Conservation (phyloP, 2,797 vertebrate species). For the Leontopithecus rosalia region DNA sequence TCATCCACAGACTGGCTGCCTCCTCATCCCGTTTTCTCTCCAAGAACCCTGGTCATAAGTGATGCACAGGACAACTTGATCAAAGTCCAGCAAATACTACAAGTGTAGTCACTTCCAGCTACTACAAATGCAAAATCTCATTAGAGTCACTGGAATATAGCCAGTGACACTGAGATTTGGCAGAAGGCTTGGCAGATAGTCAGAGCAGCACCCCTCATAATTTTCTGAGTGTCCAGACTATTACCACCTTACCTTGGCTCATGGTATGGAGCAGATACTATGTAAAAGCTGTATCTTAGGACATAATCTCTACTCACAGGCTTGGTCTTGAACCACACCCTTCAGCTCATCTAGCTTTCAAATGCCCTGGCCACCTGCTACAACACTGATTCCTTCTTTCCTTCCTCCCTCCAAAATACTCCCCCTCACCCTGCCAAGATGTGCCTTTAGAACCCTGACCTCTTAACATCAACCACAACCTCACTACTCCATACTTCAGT, state of each 20-base stretch:
- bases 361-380: background rate
- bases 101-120: background rate
- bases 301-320: background rate
- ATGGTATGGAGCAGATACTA: background rate
- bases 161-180: background rate
- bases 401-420: background rate
- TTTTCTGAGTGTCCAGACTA: background rate
- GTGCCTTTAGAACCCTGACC: background rate
- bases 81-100: slow-evolving; percentile 10
- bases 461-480: background rate
- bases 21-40: background rate
- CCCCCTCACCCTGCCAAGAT: background rate
- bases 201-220: background rate
- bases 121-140: slow-evolving; percentile 14
- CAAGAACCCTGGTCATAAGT: background rate
- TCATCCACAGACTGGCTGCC: too few species aligned
- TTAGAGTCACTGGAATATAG: background rate
- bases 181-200: background rate
- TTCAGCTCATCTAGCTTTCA: background rate
- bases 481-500: background rate
- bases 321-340: background rate
- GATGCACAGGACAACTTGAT: background rate
- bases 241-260: background rate
- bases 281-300: background rate
- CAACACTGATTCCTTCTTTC: background rate